Percentiles rank a stretch among this genome's conserved stretches.
phyloP scores from a whole-genome alignment of 2,888 invertebrate species.

The Microctonus hyperodae region DNA sequence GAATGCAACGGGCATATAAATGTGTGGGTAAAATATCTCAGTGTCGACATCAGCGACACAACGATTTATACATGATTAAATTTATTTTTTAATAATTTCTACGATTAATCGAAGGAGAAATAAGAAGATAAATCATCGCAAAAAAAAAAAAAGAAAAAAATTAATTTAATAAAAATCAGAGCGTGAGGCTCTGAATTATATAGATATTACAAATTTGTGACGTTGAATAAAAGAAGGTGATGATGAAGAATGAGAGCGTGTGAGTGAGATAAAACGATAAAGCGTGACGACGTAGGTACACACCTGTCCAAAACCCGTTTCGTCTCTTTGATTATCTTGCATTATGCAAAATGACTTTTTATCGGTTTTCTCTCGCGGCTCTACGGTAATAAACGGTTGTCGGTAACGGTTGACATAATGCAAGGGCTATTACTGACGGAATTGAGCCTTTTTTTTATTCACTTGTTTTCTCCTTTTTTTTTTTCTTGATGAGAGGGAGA shows the following conservation, averaged over 20 bases:
- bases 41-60: slow-evolving; percentile 30
- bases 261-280: slow-evolving; percentile 36
- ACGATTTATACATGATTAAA: slow-evolving; percentile 8
- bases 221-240: background rate
- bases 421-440: slow-evolving; percentile 54
- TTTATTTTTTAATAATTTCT: slow-evolving; percentile 6
- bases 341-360: slow-evolving; percentile 59
- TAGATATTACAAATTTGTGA: slow-evolving; percentile 9
- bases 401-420: slow-evolving; percentile 61
- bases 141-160: slow-evolving; percentile 21
- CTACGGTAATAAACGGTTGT: slow-evolving; percentile 60
- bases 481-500: slow-evolving; percentile 29
- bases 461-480: slow-evolving; percentile 17
- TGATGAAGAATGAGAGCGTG: slow-evolving; percentile 28
- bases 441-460: slow-evolving; percentile 52
- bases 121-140: slow-evolving; percentile 21
- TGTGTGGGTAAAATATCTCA: slow-evolving; percentile 22
- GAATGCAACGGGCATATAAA: slow-evolving; percentile 32
- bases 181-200: slow-evolving; percentile 14
- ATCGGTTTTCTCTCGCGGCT: slow-evolving; percentile 40
- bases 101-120: slow-evolving; percentile 12
- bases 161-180: slow-evolving; percentile 8
- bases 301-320: slow-evolving; percentile 59
- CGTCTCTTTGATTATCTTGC: slow-evolving; percentile 55
- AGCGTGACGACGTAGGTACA: slow-evolving; percentile 39